These are phyloP conservation scores for Drosophila guanche DNA, from an alignment of 1,140 invertebrate genomes.

Conservation along the genomic window DNA sequence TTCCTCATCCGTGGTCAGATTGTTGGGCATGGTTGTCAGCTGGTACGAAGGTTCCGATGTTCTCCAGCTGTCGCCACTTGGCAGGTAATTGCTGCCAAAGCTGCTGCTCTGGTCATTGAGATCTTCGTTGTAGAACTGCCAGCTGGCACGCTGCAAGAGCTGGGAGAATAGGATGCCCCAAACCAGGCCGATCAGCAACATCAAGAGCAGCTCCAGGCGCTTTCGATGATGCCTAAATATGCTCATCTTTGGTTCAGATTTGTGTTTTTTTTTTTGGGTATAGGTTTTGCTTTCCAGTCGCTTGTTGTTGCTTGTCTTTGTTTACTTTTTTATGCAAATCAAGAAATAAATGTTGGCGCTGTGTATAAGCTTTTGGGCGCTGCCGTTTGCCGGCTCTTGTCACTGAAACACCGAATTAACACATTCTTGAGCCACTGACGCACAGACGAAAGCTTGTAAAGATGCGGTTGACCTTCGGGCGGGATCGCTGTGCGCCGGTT, in stretches of 20 bases:
- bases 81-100: not conserved
- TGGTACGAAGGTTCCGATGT: not conserved
- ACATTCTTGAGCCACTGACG: constrained; percentile 69
- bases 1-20: not conserved
- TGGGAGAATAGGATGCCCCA: constrained; percentile 48
- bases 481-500: not conserved
- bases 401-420: constrained; percentile 63
- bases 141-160: constrained; percentile 23
- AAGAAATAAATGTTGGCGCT: constrained; percentile 18
- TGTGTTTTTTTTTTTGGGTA: not conserved
- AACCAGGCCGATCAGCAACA: constrained; percentile 51
- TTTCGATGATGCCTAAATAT: constrained; percentile 24
- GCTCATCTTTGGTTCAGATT: constrained; percentile 14
- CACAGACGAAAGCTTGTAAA: constrained; percentile 63
- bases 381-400: constrained; percentile 18
- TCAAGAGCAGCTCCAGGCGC: constrained; percentile 46
- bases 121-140: constrained; percentile 2
- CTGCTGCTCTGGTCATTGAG: not conserved
- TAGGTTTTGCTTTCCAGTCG: too few relatives aligned
- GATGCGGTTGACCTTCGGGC: constrained; percentile 72
- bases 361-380: constrained; percentile 3
- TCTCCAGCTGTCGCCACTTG: not conserved
- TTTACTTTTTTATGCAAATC: constrained; percentile 71
- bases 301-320: constrained; percentile 25
- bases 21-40: not conserved